Conservation (phyloP, 2,888 invertebrate species). For the Erebia aethiops region DNA sequence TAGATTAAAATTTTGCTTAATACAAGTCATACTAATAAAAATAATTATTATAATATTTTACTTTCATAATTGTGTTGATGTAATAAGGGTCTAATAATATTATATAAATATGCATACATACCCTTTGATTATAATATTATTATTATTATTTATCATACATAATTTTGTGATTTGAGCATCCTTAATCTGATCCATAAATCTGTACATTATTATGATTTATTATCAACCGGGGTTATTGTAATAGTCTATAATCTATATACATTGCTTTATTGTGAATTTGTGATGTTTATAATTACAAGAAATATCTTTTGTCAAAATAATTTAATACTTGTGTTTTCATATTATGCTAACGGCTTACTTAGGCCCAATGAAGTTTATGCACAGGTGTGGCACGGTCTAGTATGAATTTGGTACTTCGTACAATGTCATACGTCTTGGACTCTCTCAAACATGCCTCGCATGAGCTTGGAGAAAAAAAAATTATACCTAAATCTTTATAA, state of each 20-base stretch:
- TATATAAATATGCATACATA: constrained; percentile 44
- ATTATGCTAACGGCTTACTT: neutral
- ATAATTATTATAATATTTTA: constrained; percentile 51
- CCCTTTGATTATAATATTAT: constrained; percentile 46
- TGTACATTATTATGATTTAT: constrained; percentile 50
- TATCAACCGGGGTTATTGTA: neutral
- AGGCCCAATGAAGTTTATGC: neutral
- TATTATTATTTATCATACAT: constrained; percentile 34
- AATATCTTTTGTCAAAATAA: too few species aligned
- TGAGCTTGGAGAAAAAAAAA: too few species aligned
- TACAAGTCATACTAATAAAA: constrained; percentile 24
- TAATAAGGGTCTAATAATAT: constrained; percentile 49
- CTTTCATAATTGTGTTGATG: constrained; percentile 77
- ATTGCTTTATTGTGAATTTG: neutral
- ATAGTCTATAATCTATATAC: constrained; percentile 1
- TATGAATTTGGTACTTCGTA: too few species aligned
- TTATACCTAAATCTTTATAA: too few species aligned
- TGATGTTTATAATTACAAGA: neutral
- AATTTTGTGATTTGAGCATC: constrained; percentile 61
- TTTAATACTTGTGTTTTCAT: too few species aligned
- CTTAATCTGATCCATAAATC: constrained; percentile 53
- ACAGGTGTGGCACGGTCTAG: too few species aligned
- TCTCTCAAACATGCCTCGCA: too few species aligned
- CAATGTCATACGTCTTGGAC: too few species aligned
- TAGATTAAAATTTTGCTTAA: constrained; percentile 31